Conservation (phyloP, 53 echinoderm and acorn worm species). For the Echinometra lucunter region DNA sequence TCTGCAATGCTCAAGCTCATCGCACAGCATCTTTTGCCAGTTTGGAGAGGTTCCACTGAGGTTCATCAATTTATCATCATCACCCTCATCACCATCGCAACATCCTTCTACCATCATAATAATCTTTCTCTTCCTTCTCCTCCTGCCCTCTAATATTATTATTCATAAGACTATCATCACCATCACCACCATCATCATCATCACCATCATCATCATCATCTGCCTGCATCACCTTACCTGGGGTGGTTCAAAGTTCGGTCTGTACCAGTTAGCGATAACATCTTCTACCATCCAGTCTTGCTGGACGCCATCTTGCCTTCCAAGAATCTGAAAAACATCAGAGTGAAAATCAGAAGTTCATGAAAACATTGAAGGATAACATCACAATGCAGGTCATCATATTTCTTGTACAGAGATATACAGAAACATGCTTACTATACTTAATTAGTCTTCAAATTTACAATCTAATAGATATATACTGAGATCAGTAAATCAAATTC, state of each 20-base stretch:
- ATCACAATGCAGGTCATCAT: background rate
- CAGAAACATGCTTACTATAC: too few species aligned
- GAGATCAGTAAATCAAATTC: background rate
- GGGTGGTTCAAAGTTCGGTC: constrained; percentile 99
- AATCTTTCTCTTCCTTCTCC: too few species aligned
- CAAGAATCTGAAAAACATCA: constrained; percentile 79
- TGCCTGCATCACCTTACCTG: too few species aligned
- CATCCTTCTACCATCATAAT: background rate
- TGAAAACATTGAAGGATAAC: background rate
- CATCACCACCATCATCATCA: background rate
- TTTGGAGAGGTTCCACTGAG: too few species aligned
- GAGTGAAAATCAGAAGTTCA: background rate
- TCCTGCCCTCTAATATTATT: background rate
- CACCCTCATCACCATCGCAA: background rate
- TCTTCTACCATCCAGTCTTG: constrained; percentile 99
- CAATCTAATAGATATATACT: too few species aligned
- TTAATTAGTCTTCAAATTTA: too few species aligned
- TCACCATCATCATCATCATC: background rate
- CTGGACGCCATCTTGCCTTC: constrained; percentile 97
- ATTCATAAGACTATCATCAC: too few species aligned
- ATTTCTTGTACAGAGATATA: too few species aligned
- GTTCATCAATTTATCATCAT: background rate
- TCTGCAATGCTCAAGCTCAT: too few species aligned
- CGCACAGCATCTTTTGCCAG: too few species aligned
- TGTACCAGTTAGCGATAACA: constrained; percentile 98